Evolutionary conservation across 2,113 vertebrate species (phyloP).

Genomic region (Aegypius monachus): DNA sequence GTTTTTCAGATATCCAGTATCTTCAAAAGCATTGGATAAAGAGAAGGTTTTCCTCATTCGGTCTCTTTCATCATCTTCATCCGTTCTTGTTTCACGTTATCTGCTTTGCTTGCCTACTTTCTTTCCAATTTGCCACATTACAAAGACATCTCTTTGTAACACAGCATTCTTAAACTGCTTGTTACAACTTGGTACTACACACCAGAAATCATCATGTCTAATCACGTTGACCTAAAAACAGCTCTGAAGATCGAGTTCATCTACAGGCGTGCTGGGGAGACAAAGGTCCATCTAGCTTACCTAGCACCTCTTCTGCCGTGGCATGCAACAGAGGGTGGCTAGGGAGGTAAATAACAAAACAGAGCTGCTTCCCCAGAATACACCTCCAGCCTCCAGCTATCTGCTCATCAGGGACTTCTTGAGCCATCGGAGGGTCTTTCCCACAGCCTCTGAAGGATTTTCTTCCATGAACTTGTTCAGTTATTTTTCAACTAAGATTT

Average conservation of each 20-base stretch:
- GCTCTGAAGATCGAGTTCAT: background rate
- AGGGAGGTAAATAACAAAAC: background rate
- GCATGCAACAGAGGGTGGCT: fast-evolving
- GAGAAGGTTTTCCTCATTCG: fast-evolving
- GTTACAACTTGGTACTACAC: too few species aligned
- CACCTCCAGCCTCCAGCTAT: background rate
- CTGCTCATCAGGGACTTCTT: background rate
- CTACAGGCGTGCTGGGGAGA: background rate
- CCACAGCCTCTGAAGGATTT: fast-evolving
- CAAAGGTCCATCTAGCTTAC: background rate
- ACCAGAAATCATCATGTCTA: fast-evolving
- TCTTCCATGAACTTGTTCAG: background rate
- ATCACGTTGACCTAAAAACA: fast-evolving
- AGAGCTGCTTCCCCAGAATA: background rate
- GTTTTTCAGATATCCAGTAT: too few species aligned
- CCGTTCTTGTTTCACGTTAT: fast-evolving
- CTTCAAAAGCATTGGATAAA: fast-evolving
- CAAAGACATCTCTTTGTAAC: background rate
- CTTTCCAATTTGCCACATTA: too few species aligned
- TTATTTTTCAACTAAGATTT: background rate
- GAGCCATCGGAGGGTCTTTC: background rate
- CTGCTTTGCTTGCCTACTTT: background rate
- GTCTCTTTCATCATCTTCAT: background rate
- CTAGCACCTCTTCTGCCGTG: fast-evolving
- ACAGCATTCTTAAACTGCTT: too few species aligned